Percentiles rank a stretch among this genome's conserved stretches.
phyloP scores from a whole-genome alignment of 37 sponge, comb jelly and placozoan genomes.

The Bolinopsis microptera region DNA sequence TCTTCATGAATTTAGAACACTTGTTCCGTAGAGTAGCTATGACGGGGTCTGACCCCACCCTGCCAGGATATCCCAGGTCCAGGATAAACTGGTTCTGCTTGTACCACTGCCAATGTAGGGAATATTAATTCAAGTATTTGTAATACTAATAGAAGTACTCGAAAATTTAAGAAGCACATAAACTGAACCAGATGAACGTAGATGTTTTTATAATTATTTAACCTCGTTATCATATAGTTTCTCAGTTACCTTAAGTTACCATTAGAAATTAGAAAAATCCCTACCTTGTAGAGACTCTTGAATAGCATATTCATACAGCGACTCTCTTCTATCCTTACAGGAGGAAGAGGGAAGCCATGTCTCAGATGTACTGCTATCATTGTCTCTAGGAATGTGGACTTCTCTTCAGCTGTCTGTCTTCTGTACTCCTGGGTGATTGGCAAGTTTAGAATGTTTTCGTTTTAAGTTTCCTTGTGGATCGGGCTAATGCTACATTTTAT shows the following conservation, averaged over 20 bases:
- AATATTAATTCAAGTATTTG: too few relatives aligned
- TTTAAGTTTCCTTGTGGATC: too few relatives aligned
- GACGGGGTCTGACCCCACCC: neutral
- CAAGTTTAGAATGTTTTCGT: too few relatives aligned
- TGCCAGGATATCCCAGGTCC: neutral
- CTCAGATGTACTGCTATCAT: neutral
- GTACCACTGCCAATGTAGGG: too few relatives aligned
- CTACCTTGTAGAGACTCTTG: neutral
- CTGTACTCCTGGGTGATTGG: neutral
- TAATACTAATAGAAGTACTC: too few relatives aligned
- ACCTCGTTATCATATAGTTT: too few relatives aligned
- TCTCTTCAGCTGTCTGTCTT: neutral
- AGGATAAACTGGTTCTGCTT: neutral
- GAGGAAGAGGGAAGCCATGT: neutral
- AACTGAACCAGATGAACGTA: too few relatives aligned
- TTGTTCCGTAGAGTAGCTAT: neutral
- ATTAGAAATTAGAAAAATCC: too few relatives aligned
- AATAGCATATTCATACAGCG: neutral
- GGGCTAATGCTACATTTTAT: too few relatives aligned
- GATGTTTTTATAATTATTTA: too few relatives aligned
- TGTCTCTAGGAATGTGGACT: neutral
- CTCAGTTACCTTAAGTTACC: too few relatives aligned
- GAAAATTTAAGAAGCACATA: too few relatives aligned
- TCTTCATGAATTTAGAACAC: neutral
- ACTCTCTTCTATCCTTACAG: neutral